Conservation (phyloP, 2,888 invertebrate species). For the Cybosia mesomella region DNA sequence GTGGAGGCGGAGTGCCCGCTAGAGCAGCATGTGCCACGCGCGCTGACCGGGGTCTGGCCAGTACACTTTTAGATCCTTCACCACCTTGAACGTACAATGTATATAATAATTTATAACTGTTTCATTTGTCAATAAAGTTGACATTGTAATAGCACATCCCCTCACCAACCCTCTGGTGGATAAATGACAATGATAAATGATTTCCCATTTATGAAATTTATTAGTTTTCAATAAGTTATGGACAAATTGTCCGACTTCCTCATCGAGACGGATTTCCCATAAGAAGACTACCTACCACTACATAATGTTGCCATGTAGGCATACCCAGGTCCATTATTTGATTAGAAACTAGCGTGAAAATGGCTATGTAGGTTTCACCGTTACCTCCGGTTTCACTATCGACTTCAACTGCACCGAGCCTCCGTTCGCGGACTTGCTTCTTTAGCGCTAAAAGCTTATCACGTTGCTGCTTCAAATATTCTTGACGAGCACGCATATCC, state of each 20-base stretch:
- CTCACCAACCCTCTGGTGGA: too few relatives aligned
- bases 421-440: conserved; percentile 94
- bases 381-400: conserved; percentile 80
- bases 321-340: too few relatives aligned
- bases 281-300: too few relatives aligned
- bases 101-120: background rate
- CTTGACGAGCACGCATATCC: conserved; percentile 92
- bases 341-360: background rate
- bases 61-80: conserved; percentile 80
- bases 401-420: conserved; percentile 89
- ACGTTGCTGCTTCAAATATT: conserved; percentile 95
- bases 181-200: too few relatives aligned
- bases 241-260: too few relatives aligned
- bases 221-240: too few relatives aligned
- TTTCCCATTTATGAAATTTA: too few relatives aligned
- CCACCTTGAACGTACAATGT: conserved; percentile 77
- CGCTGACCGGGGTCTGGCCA: conserved; percentile 90
- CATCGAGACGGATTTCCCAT: background rate
- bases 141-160: too few relatives aligned
- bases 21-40: conserved; percentile 90
- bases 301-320: background rate
- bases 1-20: conserved; percentile 80
- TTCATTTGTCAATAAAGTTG: too few relatives aligned
- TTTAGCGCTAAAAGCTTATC: conserved; percentile 97
- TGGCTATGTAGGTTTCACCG: background rate